Evolutionary conservation across 2,113 vertebrate genomes (phyloP).

Genomic region (Setophaga petechia): DNA sequence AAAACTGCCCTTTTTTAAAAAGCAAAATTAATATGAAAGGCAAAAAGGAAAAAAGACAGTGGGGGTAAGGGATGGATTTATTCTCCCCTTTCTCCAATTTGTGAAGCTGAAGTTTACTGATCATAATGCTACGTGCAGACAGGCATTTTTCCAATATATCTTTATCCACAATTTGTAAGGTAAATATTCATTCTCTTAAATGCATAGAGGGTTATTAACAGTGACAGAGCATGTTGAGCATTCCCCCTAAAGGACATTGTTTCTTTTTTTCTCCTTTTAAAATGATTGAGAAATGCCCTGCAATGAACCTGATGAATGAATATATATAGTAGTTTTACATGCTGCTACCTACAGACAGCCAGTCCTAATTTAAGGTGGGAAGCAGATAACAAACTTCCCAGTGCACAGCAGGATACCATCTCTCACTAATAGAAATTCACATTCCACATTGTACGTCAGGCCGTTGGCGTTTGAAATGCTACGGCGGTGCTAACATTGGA

Average conservation of each 20-base stretch:
- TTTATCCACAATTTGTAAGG: background rate
- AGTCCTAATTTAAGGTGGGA: slow-evolving; percentile 54
- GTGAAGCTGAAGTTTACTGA: background rate
- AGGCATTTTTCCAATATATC: background rate
- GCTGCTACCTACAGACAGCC: background rate
- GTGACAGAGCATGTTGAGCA: background rate
- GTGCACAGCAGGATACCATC: slow-evolving; percentile 19
- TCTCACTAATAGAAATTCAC: slow-evolving; percentile 45
- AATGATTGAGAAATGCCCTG: background rate
- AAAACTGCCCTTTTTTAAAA: background rate
- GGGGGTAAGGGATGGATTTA: background rate
- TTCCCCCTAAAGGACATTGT: background rate
- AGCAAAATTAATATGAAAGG: background rate
- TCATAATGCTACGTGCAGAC: background rate
- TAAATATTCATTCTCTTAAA: background rate
- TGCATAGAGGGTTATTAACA: background rate
- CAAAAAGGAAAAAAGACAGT: background rate
- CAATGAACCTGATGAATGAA: background rate
- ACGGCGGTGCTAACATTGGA: background rate
- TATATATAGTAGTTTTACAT: background rate
- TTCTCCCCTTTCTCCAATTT: background rate
- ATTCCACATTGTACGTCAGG: background rate
- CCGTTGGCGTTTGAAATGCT: slow-evolving; percentile 1
- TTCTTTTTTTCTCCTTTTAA: background rate
- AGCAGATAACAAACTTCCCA: slow-evolving; percentile 21